Evolutionary conservation across 1,140 invertebrate genomes (phyloP).

Genomic region (Conopomorpha cramerella): DNA sequence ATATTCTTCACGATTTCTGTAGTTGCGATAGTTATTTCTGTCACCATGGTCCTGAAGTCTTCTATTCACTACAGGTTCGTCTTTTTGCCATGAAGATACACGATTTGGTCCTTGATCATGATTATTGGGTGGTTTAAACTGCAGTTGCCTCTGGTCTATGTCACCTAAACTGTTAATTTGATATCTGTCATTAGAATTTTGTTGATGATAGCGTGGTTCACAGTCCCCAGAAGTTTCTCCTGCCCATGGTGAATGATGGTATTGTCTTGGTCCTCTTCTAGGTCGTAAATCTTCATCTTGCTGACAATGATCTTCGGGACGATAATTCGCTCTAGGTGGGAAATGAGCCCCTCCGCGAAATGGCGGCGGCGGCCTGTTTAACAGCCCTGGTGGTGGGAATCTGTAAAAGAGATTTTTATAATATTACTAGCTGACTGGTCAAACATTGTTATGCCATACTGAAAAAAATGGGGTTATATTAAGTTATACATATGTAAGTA

Average conservation of each 20-base stretch:
- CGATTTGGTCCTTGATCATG: too few relatives aligned
- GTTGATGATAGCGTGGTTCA: conserved; percentile 10
- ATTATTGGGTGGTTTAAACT: too few relatives aligned
- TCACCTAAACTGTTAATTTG: conserved; percentile 36
- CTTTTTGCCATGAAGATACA: background rate
- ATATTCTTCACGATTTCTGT: too few relatives aligned
- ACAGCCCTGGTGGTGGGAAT: conserved; percentile 21
- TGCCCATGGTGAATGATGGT: conserved; percentile 11
- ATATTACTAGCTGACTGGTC: too few relatives aligned
- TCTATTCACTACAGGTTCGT: background rate
- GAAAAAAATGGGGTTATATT: too few relatives aligned
- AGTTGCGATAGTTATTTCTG: too few relatives aligned
- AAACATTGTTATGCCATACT: too few relatives aligned
- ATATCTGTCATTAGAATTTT: conserved; percentile 14
- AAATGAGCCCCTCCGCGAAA: conserved; percentile 8
- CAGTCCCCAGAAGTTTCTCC: too few relatives aligned
- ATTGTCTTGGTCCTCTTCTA: conserved; percentile 6
- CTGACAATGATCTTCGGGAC: conserved; percentile 8
- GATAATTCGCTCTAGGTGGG: too few relatives aligned
- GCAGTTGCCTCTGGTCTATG: conserved; percentile 26
- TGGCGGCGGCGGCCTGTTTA: conserved; percentile 12
- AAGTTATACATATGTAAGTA: too few relatives aligned
- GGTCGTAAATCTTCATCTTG: conserved; percentile 1
- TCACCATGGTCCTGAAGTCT: conserved; percentile 11
- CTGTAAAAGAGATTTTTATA: conserved; percentile 15